Conservation (phyloP, 2,888 invertebrate genomes). For the Rhamnusium bicolor region DNA sequence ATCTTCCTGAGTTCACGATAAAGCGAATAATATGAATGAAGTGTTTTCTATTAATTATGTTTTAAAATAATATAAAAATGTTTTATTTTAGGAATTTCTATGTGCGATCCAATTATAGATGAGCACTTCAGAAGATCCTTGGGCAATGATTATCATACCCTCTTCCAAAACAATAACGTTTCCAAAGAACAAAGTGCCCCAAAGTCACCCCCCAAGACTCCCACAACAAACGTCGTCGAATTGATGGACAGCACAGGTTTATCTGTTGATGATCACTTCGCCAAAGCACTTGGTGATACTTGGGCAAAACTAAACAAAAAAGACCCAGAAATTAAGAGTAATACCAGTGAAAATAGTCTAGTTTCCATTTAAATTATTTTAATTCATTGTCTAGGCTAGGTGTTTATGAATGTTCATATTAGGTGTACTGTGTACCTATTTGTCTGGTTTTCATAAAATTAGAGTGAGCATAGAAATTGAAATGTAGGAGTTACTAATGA, state of each 20-base stretch:
- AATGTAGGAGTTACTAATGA: not conserved
- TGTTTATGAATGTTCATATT: slow-evolving; percentile 15
- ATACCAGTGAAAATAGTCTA: slow-evolving; percentile 63
- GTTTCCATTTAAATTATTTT: slow-evolving; percentile 61
- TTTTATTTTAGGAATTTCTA: slow-evolving; percentile 78
- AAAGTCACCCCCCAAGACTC: slow-evolving; percentile 43
- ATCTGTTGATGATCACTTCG: slow-evolving; percentile 93
- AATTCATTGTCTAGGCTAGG: not conserved
- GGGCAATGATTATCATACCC: slow-evolving; percentile 84
- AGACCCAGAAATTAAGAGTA: slow-evolving; percentile 72
- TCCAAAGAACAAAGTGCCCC: slow-evolving; percentile 63
- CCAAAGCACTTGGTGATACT: slow-evolving; percentile 89
- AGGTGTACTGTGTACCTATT: slow-evolving; percentile 29
- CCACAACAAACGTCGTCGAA: slow-evolving; percentile 66
- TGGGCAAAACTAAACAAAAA: slow-evolving; percentile 84
- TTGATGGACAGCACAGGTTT: slow-evolving; percentile 77
- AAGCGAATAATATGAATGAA: no score
- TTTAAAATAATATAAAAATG: no score
- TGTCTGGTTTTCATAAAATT: slow-evolving; percentile 11
- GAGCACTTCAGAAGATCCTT: slow-evolving; percentile 95
- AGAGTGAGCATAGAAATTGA: slow-evolving; percentile 2
- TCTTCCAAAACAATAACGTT: slow-evolving; percentile 76
- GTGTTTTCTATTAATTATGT: no score
- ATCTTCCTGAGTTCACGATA: no score
- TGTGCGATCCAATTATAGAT: slow-evolving; percentile 93